Percentiles rank a stretch among this genome's conserved stretches.
Conservation (phyloP, 2,888 invertebrate species). For the Tenthredo livida region DNA sequence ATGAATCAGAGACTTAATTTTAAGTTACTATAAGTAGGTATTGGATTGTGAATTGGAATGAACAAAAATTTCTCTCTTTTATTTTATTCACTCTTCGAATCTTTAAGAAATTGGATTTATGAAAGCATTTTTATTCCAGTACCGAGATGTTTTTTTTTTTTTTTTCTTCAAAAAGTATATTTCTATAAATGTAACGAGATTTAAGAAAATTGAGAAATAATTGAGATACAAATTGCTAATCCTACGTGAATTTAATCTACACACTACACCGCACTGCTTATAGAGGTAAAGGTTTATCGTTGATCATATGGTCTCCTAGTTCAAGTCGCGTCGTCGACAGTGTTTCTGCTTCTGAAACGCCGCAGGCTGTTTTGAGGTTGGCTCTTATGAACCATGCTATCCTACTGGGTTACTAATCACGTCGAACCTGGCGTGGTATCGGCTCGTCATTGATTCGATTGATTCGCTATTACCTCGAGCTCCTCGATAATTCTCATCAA, state of each 20-base stretch:
- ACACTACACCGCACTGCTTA: neutral
- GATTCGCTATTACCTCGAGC: constrained; percentile 22
- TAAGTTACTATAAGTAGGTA: neutral
- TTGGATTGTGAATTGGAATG: neutral
- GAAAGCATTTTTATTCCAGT: neutral
- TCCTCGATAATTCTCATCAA: neutral
- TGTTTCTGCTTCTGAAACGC: constrained; percentile 35
- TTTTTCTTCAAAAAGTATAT: neutral
- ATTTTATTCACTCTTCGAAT: neutral
- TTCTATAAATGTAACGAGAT: neutral
- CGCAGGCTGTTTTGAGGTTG: constrained; percentile 30
- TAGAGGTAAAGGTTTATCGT: neutral
- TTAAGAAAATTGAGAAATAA: neutral
- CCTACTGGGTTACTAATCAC: constrained; percentile 51
- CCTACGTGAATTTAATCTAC: neutral
- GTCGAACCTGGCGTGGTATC: constrained; percentile 46
- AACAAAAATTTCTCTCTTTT: neutral
- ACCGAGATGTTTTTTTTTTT: neutral
- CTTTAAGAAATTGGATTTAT: neutral
- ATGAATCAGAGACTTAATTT: neutral
- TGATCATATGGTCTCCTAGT: constrained; percentile 48
- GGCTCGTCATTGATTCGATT: constrained; percentile 50
- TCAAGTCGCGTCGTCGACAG: constrained; percentile 21
- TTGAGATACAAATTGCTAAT: neutral
- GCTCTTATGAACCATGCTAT: constrained; percentile 49